Conservation (phyloP, 2,888 invertebrate genomes). For the Synergus umbraculus region DNA sequence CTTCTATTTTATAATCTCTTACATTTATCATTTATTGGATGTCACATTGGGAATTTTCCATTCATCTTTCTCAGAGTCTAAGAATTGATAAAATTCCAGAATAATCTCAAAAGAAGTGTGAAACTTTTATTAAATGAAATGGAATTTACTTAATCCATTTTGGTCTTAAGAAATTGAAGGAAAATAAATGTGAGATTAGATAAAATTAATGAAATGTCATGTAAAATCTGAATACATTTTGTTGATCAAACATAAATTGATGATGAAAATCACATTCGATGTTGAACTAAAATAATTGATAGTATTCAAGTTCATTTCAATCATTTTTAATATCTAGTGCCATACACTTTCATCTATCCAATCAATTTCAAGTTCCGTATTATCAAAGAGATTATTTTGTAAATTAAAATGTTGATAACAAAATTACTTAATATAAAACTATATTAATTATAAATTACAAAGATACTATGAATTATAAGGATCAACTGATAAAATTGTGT, state of each 20-base stretch:
- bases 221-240: neutral
- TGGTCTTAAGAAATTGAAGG: neutral
- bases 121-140: neutral
- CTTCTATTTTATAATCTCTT: neutral
- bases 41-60: slow-evolving; percentile 10
- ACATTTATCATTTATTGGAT: slow-evolving; percentile 11
- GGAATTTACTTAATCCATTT: neutral
- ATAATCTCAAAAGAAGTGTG: neutral
- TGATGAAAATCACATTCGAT: neutral
- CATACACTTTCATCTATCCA: neutral
- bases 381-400: neutral
- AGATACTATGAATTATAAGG: neutral
- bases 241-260: neutral
- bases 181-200: neutral
- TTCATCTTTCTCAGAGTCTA: neutral
- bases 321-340: slow-evolving; percentile 2
- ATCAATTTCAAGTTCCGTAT: slow-evolving; percentile 16
- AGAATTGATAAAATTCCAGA: slow-evolving; percentile 12
- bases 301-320: slow-evolving; percentile 25
- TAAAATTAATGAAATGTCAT: neutral
- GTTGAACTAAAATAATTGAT: slow-evolving; percentile 1
- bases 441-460: no score
- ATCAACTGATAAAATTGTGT: no score
- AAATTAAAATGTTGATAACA: neutral
- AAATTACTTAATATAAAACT: neutral